Conservation (phyloP, 2,888 invertebrate genomes). For the Acrobasis repandana region DNA sequence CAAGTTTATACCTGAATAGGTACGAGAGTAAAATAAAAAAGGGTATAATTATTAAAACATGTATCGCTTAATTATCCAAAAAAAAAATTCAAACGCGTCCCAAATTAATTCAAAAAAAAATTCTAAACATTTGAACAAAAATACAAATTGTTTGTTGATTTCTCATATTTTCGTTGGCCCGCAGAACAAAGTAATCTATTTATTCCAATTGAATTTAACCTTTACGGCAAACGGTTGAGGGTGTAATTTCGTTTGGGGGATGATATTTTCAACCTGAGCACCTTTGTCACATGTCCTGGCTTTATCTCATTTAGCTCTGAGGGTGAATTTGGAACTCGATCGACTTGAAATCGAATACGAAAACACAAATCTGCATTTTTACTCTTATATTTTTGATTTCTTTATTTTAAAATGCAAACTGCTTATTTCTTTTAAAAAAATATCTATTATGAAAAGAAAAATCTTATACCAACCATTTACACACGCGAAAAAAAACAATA, state of each 20-base stretch:
- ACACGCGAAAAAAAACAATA: too few relatives aligned
- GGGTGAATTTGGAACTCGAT: too few relatives aligned
- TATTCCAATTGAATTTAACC: conserved; percentile 14
- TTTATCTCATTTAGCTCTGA: conserved; percentile 44
- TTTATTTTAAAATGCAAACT: too few relatives aligned
- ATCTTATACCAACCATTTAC: too few relatives aligned
- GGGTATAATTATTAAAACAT: neutral
- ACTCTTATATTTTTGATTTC: too few relatives aligned
- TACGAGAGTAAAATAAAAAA: neutral
- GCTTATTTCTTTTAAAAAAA: too few relatives aligned
- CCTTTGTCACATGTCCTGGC: conserved; percentile 38
- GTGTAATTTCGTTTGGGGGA: conserved; percentile 15
- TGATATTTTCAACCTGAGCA: conserved; percentile 22
- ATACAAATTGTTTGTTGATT: conserved; percentile 20
- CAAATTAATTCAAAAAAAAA: conserved; percentile 17
- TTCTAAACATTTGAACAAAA: conserved; percentile 16
- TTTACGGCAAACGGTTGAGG: conserved; percentile 6
- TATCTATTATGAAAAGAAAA: too few relatives aligned
- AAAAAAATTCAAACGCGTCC: conserved; percentile 12
- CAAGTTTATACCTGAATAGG: neutral
- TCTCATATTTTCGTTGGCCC: conserved; percentile 5
- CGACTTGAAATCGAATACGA: too few relatives aligned
- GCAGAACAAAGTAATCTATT: neutral
- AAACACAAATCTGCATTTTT: too few relatives aligned
- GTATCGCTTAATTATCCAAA: conserved; percentile 3